Evolutionary conservation across 2,113 vertebrate species (phyloP), one percentile per base, ranked within the genome.

Genomic region (Phylloscopus trochiloides): DNA sequence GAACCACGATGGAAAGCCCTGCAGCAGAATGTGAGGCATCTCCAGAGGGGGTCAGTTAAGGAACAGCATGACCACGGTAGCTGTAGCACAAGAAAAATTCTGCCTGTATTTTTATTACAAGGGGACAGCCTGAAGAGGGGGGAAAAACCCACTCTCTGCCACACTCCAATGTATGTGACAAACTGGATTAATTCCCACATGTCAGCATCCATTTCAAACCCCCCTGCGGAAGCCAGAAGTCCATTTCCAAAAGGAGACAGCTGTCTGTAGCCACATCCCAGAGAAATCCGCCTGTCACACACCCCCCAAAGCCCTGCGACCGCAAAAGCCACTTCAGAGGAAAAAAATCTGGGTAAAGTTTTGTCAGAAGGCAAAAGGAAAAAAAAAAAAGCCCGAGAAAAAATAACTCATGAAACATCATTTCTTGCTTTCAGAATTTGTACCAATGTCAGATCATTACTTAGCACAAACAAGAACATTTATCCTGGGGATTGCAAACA

Each of bases 181-280:
- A 94, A 95, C 74, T 71, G 93, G 71, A 94, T 93, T 95, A 92
- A 94, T 96, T 79, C 54, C 80, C 85, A 58, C 43, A 40, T 25
- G 91, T 79, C 71, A 5, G 54, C 85, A 92, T 74, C 66, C 90
- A 77, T 93, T 92, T 93, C 93, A 90, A 92, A 90, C 21, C 2
- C 9, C 70, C n/a, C 74, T 66, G 58, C 89, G 19, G 13, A 42
- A 94, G 68, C 24, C 72, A 85, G 65, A 82, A 92, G 89, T 42
- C 73, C 62, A 57, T 92, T 95, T 92, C 62, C 91, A 63, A 51
- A 43, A 79, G 87, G 50, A 92, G 91, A 91, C 94, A 95, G 95
- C 80, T 97, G 93, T 88, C 94, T 82, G 77, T 36, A 79, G 84
- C 51, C 86, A 92, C 84, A 73, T 65, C 93, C 86, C 81, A 34